A percentile compares a stretch with the other conserved stretches of the same genome.
These are phyloP conservation scores for Sinocyclocheilus maitianheensis DNA, from an alignment of 2,113 vertebrate species.

Conservation along the genomic window DNA sequence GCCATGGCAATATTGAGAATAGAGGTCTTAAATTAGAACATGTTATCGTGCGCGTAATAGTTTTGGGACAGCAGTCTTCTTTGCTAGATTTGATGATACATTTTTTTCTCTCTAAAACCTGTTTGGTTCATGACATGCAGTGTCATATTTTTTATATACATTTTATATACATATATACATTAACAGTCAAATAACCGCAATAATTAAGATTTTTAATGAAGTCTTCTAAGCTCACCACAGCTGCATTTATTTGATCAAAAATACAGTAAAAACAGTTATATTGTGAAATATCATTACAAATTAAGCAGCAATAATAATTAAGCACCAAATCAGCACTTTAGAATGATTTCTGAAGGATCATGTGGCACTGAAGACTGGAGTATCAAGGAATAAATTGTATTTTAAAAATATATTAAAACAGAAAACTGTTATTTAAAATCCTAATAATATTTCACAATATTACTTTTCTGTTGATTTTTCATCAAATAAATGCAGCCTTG, in stretches of 20 bases:
- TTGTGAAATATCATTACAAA: background rate
- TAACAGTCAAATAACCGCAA: background rate
- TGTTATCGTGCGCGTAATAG: background rate
- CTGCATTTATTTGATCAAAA: background rate
- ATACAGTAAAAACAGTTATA: background rate
- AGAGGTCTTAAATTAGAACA: background rate
- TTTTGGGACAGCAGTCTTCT: background rate
- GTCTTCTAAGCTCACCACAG: background rate
- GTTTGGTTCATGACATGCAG: background rate
- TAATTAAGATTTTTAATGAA: background rate
- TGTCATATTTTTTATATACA: too few species aligned
- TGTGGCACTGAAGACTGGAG: background rate
- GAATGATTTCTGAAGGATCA: background rate
- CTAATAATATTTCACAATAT: background rate
- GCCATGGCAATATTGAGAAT: constrained; percentile 8
- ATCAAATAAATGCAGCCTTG: background rate
- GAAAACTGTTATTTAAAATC: background rate
- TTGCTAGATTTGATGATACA: background rate
- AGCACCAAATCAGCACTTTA: background rate
- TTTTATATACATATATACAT: too few species aligned
- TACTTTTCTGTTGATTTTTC: background rate
- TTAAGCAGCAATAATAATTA: background rate
- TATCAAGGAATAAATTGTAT: background rate
- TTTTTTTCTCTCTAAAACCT: background rate
- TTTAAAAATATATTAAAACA: background rate